Percentiles rank a stretch among this genome's conserved stretches.
phyloP scores from a whole-genome alignment of 2,797 vertebrate genomes.

The Cheirogaleus major region DNA sequence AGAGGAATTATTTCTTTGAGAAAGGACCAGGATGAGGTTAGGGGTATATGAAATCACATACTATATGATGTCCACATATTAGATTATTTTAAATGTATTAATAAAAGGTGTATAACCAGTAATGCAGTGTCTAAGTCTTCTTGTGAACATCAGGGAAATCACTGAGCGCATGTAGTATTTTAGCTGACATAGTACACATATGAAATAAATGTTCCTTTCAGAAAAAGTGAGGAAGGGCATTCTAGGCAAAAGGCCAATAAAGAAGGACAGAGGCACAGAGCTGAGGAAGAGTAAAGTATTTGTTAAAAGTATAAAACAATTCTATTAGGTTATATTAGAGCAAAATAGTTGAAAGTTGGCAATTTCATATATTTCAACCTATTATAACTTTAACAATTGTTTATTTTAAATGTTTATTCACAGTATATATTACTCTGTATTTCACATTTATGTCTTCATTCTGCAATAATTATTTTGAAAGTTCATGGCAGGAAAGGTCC shows the following conservation, averaged over 20 bases:
- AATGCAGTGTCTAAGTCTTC: not conserved
- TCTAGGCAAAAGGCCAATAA: accelerated
- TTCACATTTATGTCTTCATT: not conserved
- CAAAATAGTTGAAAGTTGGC: not conserved
- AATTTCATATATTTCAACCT: not conserved
- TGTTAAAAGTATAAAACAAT: not conserved
- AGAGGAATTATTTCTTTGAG: not conserved
- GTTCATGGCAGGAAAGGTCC: not conserved
- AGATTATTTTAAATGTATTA: not conserved
- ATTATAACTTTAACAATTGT: not conserved
- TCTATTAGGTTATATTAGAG: not conserved
- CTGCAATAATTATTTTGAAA: constrained; percentile 6
- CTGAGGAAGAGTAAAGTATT: not conserved
- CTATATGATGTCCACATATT: not conserved
- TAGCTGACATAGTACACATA: not conserved
- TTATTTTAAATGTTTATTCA: not conserved
- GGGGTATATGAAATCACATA: not conserved
- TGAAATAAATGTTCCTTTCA: not conserved
- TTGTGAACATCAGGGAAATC: not conserved
- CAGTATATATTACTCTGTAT: not conserved
- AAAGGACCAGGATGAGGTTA: not conserved
- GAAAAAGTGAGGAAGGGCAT: not conserved
- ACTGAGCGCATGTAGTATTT: not conserved
- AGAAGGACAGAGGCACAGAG: not conserved
- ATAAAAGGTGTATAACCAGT: not conserved